A percentile compares a stretch with the other conserved stretches of the same genome.
phyloP scores from a whole-genome alignment of 2,113 vertebrate genomes.

The Apodemus sylvaticus region DNA sequence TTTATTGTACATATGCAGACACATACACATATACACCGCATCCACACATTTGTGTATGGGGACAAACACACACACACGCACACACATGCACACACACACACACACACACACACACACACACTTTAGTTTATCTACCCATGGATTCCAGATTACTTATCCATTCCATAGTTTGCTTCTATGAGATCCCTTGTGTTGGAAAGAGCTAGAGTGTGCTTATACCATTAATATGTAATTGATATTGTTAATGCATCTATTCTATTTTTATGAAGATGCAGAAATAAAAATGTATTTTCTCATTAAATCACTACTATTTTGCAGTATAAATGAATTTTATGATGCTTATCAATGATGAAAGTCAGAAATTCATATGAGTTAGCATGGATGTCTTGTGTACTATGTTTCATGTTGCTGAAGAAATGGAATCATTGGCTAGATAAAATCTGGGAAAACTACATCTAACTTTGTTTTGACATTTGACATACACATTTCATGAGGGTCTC shows the following conservation, averaged over 20 bases:
- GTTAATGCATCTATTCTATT: not conserved
- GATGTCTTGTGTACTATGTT: not conserved
- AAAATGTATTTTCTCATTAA: not conserved
- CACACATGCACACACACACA: not conserved
- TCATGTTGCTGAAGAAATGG: not conserved
- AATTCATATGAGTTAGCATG: not conserved
- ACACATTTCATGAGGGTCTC: not conserved
- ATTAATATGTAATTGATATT: not conserved
- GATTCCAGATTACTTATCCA: not conserved
- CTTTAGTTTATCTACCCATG: not conserved
- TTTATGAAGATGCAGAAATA: not conserved
- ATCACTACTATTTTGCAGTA: not conserved
- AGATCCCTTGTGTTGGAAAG: not conserved
- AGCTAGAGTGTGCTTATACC: not conserved
- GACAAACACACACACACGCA: too few species aligned
- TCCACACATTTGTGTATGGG: too few species aligned
- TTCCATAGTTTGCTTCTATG: not conserved
- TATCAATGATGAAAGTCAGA: not conserved
- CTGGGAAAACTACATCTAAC: not conserved
- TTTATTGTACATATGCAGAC: not conserved
- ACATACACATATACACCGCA: not conserved
- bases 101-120: not conserved
- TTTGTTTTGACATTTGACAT: not conserved
- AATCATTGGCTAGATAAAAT: not conserved
- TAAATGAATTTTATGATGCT: not conserved